Percentiles rank a stretch among this genome's conserved stretches.
Conservation (phyloP, 2,888 invertebrate genomes). For the Muscina levida region DNA sequence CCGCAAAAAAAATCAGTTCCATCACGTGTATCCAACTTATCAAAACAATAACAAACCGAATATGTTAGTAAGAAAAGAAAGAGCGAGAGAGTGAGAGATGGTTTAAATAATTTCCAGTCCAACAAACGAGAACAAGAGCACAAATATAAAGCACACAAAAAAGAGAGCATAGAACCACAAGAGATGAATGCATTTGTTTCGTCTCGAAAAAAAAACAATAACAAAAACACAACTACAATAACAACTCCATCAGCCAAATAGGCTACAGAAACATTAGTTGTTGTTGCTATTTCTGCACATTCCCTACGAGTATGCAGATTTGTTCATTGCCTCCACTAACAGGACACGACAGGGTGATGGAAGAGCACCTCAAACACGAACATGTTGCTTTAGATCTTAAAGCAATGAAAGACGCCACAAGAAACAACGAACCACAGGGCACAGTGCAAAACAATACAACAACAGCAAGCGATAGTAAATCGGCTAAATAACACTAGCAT, state of each 20-base stretch:
- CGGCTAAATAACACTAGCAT: constrained; percentile 23
- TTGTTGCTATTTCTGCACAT: background rate
- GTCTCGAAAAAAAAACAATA: no score
- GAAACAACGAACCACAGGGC: background rate
- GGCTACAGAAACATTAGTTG: constrained; percentile 4
- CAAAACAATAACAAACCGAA: constrained; percentile 40
- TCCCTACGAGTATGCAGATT: constrained; percentile 14
- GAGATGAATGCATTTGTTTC: background rate
- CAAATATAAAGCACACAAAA: background rate
- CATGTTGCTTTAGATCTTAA: constrained; percentile 31
- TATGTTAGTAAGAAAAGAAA: background rate
- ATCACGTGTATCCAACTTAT: constrained; percentile 57
- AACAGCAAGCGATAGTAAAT: constrained; percentile 10
- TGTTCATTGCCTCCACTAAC: no score
- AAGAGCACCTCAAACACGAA: constrained; percentile 36
- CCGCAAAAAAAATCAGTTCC: constrained; percentile 46
- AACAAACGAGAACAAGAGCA: background rate
- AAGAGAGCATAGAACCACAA: background rate
- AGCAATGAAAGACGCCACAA: no score
- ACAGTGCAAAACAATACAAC: background rate
- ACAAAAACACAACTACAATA: no score
- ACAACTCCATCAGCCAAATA: no score
- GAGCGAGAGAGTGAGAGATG: no score
- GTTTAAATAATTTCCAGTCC: constrained; percentile 1
- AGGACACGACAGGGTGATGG: constrained; percentile 31